These are phyloP conservation scores for Megalurothrips usitatus DNA, from an alignment of 2,888 invertebrate genomes.

Conservation along the genomic window DNA sequence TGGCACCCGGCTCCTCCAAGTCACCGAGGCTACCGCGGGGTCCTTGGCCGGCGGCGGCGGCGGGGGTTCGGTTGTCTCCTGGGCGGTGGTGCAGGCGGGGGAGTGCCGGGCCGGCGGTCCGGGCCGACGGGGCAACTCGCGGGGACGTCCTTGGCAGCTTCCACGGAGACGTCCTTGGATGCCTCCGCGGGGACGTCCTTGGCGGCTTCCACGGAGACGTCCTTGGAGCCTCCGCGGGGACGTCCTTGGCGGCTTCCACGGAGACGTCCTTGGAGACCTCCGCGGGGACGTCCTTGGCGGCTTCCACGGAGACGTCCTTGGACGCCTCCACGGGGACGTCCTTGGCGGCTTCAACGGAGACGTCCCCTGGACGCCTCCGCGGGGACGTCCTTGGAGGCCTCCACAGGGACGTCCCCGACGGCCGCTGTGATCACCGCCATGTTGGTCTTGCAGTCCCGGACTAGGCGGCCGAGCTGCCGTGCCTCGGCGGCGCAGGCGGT, in stretches of 20 bases:
- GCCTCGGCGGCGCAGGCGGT: background rate
- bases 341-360: no score
- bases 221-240: background rate
- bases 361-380: background rate
- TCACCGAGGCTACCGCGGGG: background rate
- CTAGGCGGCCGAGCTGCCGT: background rate
- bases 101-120: background rate
- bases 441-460: slow-evolving; percentile 12
- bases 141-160: background rate
- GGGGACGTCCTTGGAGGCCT: background rate
- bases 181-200: background rate
- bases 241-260: background rate
- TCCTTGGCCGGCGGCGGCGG: background rate
- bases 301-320: background rate
- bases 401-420: background rate
- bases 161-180: background rate
- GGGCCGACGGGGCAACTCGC: background rate
- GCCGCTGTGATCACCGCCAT: background rate
- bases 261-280: background rate
- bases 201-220: no score
- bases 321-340: background rate
- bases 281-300: background rate
- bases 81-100: background rate
- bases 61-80: background rate
- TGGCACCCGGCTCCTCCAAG: background rate